A percentile compares a stretch with the other conserved stretches of the same genome.
These are phyloP conservation scores for Rhabdophis nuchalis DNA, from an alignment of 2,797 vertebrate species.

Conservation along the genomic window DNA sequence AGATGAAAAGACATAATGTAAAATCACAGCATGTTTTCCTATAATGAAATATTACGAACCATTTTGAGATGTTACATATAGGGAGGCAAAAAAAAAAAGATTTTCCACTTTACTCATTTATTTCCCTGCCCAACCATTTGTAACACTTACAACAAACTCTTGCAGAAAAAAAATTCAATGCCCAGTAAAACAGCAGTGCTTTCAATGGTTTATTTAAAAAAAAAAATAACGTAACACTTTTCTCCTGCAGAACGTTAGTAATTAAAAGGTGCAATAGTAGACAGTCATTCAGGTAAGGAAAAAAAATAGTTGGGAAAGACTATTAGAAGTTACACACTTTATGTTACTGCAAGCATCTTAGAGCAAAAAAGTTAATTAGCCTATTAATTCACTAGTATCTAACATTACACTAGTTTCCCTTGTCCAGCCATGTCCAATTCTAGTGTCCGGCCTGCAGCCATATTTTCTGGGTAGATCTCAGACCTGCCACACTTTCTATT, in stretches of 20 bases:
- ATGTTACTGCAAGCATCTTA: background rate
- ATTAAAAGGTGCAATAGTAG: background rate
- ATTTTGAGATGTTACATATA: background rate
- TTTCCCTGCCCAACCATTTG: background rate
- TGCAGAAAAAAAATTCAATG: background rate
- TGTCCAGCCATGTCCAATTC: background rate
- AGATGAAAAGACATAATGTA: background rate
- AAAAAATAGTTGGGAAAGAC: background rate
- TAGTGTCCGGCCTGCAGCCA: no score
- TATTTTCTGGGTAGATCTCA: no score
- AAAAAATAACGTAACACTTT: background rate
- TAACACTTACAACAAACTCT: background rate
- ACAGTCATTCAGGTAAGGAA: background rate
- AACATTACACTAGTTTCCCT: background rate
- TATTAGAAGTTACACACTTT: background rate
- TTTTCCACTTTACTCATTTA: constrained; percentile 1
- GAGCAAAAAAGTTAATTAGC: background rate
- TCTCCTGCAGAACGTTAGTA: background rate
- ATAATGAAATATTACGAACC: background rate
- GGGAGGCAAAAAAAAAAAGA: background rate
- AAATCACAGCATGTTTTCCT: background rate
- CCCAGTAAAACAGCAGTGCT: background rate
- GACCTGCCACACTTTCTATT: no score
- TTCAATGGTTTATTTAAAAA: background rate
- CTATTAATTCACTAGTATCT: background rate